Conservation (phyloP, 2,888 invertebrate genomes). For the Disparrhopalites patrizii region DNA sequence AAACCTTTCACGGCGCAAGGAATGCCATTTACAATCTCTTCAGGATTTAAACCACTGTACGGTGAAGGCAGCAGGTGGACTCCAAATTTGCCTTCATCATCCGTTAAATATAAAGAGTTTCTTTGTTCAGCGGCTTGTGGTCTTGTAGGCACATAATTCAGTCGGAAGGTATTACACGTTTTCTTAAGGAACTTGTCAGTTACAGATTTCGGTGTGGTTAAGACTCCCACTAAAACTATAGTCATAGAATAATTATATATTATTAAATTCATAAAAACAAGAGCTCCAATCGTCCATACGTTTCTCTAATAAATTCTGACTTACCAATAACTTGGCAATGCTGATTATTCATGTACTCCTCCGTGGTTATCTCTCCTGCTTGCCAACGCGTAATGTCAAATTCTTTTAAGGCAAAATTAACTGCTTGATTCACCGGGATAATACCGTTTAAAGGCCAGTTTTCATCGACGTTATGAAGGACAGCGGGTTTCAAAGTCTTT, state of each 20-base stretch:
- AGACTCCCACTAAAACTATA: constrained; percentile 2
- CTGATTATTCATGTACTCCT: neutral
- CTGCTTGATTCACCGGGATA: neutral
- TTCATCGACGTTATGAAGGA: neutral
- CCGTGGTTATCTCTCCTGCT: neutral
- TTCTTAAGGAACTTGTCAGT: neutral
- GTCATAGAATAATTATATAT: neutral
- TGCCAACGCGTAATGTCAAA: neutral
- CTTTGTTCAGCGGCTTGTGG: neutral
- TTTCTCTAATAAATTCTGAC: neutral
- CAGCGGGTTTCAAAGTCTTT: neutral
- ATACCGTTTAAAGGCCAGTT: neutral
- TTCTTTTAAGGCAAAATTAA: neutral
- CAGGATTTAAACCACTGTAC: neutral
- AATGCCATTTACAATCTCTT: constrained; percentile 5
- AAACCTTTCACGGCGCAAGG: constrained; percentile 16
- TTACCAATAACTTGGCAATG: constrained; percentile 15
- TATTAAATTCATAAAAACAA: too few species aligned
- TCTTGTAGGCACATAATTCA: constrained; percentile 3
- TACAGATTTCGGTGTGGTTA: neutral
- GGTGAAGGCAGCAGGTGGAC: neutral
- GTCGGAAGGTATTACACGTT: neutral
- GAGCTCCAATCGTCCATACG: neutral
- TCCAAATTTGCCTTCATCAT: neutral
- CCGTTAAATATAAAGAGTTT: neutral